Evolutionary conservation across 2,797 vertebrate genomes (phyloP), one percentile per base, ranked within the genome.

Genomic region (Chanos chanos): DNA sequence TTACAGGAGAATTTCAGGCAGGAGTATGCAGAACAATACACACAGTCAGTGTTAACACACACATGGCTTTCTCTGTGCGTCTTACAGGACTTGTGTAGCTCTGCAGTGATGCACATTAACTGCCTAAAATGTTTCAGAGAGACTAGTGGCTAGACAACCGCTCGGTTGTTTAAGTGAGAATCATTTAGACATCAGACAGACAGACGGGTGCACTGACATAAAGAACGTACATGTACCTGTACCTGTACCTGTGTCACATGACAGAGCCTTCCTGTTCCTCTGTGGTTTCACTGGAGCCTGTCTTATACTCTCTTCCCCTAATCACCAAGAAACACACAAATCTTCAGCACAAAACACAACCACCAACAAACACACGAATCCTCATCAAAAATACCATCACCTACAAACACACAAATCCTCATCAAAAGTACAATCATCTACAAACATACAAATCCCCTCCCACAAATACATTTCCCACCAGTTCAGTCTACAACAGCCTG

Each of bases 231-330:
- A 12, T 27, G 8, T 21, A 15, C 6, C 45, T 5, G 1, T 9
- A 9, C 4, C 30, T 15, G 24, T 78, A 89, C 89, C 89, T 86
- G 86, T 87, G 56, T 95, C 93, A 54, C 91, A 93, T 8, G 93
- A 94, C 83, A 94, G 85, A 1, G 92, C 88, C 64, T 93, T 89
- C 22, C 91, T 89, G 59, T 89, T 92, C 70, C 93, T 85, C 80
- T 92, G 92, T 43, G 93, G 93, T 64, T 95, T 95, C 59, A 90
- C 79, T 1, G 93, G 93, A 1, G 90, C 91, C 33, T 85, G 85
- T 68, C 89, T 83, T 45, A 81, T 61, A 22, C 82, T 86, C 70
- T 89, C 86, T 1, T 88, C 84, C 66, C 87, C 89, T 90, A 65
- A 43, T 45, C 51, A 68, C 2, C 47, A 43, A 68, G 8, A 53